Evolutionary conservation across 2,113 vertebrate genomes (phyloP), one percentile per base, ranked within the genome.

Genomic region (Apteryx mantelli): DNA sequence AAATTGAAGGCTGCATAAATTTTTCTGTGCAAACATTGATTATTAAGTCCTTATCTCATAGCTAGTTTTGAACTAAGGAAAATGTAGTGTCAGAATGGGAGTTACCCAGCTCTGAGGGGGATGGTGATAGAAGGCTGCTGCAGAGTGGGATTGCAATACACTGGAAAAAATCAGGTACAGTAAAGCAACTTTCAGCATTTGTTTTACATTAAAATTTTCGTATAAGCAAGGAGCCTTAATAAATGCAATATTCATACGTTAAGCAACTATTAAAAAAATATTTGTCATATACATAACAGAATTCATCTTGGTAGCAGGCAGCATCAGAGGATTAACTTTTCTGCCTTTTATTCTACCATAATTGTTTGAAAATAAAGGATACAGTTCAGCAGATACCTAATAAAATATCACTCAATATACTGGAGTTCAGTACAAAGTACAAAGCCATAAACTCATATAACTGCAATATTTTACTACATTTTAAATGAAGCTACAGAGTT

Each of bases 61-160:
- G 87, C 60, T 90, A 36, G 21, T 83, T 89, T 95, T 83, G 76
- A 91, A 42, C 42, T 86, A 84, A 90, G 85, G 82, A 93, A 52
- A 78, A 71, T 10, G n/a, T 68, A 46, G 64, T 63, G 13, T 63
- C 79, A 75, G 79, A 60, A 70, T 60, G 71, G 91, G 53, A 80
- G 82, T 63, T 96, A 70, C 26, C 58, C 34, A 69, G 5, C 30
- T 60, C 0, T 50, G 0, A 21, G 9, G 60, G 1, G 5, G 2
- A 3, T 63, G 56, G 40, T 55, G 53, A 60, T 50, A 82, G 36
- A 58, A 80, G 30, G 53, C 63, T 89, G 53, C 77, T 89, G 55
- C 42, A 70, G 79, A 63, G n/a, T 42, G 34, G 18, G 22, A 11
- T 66, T 71, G 66, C 64, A 89, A 50, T 40, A 66, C 30, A 22